phyloP scores from a whole-genome alignment of 2,113 vertebrate species.

The Lutjanus erythropterus region DNA sequence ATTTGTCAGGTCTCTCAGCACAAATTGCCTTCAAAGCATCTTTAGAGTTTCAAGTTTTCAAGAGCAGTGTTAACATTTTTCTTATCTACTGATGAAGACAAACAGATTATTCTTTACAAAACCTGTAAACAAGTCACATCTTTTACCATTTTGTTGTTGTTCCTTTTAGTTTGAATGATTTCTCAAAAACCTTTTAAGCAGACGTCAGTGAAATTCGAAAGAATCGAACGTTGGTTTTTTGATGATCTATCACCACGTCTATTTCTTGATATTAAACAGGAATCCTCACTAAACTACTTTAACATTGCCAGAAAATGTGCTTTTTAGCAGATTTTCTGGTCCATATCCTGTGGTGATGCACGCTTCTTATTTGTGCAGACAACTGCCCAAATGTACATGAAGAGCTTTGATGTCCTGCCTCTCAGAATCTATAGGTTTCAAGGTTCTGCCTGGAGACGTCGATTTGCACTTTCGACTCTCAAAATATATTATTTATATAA shows the following conservation, averaged over 20 bases:
- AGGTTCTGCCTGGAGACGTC: too few species aligned
- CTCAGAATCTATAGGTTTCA: neutral
- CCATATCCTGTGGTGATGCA: neutral
- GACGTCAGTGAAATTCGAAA: neutral
- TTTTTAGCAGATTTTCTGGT: neutral
- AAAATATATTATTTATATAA: too few species aligned
- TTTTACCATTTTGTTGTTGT: neutral
- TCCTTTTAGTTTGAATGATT: neutral
- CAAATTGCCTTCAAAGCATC: neutral
- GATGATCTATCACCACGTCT: neutral
- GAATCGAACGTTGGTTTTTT: neutral
- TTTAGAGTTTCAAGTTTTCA: neutral
- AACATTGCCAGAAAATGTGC: neutral
- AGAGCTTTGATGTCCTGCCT: neutral
- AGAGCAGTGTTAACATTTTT: neutral
- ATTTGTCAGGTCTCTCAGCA: neutral
- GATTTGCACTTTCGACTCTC: too few species aligned
- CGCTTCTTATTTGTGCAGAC: neutral
- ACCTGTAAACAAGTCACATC: too few species aligned
- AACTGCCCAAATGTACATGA: neutral
- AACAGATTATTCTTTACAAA: neutral
- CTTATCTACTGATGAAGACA: neutral
- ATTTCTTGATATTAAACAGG: neutral
- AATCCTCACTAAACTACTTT: neutral
- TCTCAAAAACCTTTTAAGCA: neutral